Conservation (phyloP, 2,888 invertebrate species). For the Halocaridina rubra region DNA sequence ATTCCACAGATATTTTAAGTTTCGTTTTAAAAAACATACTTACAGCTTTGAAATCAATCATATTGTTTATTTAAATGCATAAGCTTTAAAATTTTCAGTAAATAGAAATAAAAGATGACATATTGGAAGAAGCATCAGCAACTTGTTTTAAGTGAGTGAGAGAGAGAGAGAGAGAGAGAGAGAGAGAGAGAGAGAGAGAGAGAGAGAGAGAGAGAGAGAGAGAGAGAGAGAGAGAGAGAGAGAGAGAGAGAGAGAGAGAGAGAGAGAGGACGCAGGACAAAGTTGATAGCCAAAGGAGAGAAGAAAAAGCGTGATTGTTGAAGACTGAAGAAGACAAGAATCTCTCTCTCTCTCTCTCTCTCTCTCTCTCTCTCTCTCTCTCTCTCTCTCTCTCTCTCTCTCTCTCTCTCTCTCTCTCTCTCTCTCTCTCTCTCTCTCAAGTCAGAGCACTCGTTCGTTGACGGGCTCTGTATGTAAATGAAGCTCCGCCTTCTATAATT, state of each 20-base stretch:
- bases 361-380: not conserved
- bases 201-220: not conserved
- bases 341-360: slow-evolving; percentile 16
- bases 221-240: not conserved
- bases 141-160: no score
- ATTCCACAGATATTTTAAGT: no score
- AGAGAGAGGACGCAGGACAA: not conserved
- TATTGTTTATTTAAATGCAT: no score
- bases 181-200: not conserved
- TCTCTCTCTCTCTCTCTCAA: not conserved
- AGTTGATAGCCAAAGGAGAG: not conserved
- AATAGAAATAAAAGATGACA: no score
- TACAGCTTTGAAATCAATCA: no score
- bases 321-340: no score
- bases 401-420: not conserved
- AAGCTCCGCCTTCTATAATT: not conserved
- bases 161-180: not conserved
- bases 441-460: not conserved
- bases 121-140: no score
- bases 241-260: not conserved
- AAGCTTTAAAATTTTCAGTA: no score
- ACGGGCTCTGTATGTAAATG: not conserved
- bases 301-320: no score
- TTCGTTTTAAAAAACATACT: no score
- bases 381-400: not conserved